Evolutionary conservation across 1,140 invertebrate genomes (phyloP).

Genomic region (honey bee (Apis mellifera)): Amel_HAv3.1 CM009934.2:10875501-10876000

Average conservation of each 20-base stretch:
- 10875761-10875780: background rate
- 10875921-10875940: background rate
- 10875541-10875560: background rate
- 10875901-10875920: conserved; percentile 5
- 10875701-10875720: background rate
- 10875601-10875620: background rate
- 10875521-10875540: background rate
- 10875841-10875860: conserved; percentile 37
- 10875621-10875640: background rate
- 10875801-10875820: conserved; percentile 11
- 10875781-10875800: background rate
- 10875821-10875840: background rate
- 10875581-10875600: background rate
- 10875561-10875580: conserved; percentile 10
- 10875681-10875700: too few species aligned
- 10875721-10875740: background rate
- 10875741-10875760: too few species aligned
- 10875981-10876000: conserved; percentile 42
- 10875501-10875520: background rate
- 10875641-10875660: background rate
- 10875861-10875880: conserved; percentile 13
- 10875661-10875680: background rate
- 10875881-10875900: background rate
- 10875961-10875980: conserved; percentile 14
- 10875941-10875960: conserved; percentile 7